Evolutionary conservation across 2,888 invertebrate species (phyloP), one percentile per base, ranked within the genome.

Genomic region (Torymus texanus): DNA sequence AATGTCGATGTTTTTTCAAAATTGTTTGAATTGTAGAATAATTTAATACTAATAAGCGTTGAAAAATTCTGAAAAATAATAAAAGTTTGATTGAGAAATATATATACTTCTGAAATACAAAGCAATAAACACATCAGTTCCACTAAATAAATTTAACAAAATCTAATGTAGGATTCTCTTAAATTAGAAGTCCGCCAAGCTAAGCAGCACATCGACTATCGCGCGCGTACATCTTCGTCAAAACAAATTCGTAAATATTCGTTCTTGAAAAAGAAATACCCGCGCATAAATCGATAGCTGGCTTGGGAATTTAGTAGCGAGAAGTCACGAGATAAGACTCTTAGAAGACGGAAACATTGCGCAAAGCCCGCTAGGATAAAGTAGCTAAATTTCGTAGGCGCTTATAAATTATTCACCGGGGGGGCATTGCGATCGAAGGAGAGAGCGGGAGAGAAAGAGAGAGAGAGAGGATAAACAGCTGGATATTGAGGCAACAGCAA

Each of bases 331-430:
- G 65, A 80, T 62, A 80, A 68, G 66, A 50, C 56, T 56, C 62
- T 63, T 73, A 67, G 72, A 80, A 73, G 75, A 62, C 63, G 67
- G 80, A 80, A 67, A 77, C 62, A 77, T 77, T 80, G 68, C 68
- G 68, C 73, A 80, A 76, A 77, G 73, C 65, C 68, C 5, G 8
- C 66, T 29, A n/a, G 68, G 41, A 73, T 71, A 76, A 74, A 75
- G 66, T 56, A 41, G 77, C 70, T 62, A 66, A 75, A 72, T 79
- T 76, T 76, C 73, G 71, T 74, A 70, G 70, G 62, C 75, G 71
- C 67, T 76, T 71, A 75, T 82, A 81, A 81, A 79, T 82, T 81
- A 82, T 62, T 76, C 74, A 81, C 72, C 67, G 56, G 58, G 53
- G 56, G 51, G 61, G 55, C 50, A 72, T 61, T 18, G 74, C 67